Conservation (phyloP, 2,797 vertebrate genomes). For the Corythornis leucogaster region DNA sequence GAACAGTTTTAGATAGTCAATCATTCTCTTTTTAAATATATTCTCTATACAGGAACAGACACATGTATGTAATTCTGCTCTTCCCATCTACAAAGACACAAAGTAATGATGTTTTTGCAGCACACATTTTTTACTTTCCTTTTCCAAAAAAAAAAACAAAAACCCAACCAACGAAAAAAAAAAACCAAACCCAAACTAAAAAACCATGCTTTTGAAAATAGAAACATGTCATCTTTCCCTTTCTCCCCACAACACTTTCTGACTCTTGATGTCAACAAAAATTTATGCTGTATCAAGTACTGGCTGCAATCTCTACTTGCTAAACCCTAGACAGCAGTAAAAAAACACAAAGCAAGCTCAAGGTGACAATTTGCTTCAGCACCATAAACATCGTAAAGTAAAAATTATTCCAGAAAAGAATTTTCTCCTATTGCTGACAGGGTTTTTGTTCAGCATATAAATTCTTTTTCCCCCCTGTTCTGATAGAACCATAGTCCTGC, state of each 20-base stretch:
- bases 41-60: background rate
- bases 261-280: background rate
- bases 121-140: background rate
- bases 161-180: too few species aligned
- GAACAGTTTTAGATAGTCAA: background rate
- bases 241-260: background rate
- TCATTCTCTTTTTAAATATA: slow-evolving; percentile 2
- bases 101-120: background rate
- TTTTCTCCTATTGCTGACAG: background rate
- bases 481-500: background rate
- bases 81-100: background rate
- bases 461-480: background rate
- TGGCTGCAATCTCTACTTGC: background rate
- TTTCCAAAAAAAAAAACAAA: background rate
- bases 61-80: background rate
- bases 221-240: background rate
- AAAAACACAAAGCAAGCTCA: background rate
- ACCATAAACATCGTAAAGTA: background rate
- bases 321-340: background rate
- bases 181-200: background rate
- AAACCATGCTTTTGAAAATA: background rate
- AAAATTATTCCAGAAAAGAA: background rate
- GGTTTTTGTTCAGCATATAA: background rate
- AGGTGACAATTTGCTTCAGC: background rate
- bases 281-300: background rate